Evolutionary conservation across 2,888 invertebrate genomes (phyloP).

Genomic region (Drosophila parthenogenetica): DNA sequence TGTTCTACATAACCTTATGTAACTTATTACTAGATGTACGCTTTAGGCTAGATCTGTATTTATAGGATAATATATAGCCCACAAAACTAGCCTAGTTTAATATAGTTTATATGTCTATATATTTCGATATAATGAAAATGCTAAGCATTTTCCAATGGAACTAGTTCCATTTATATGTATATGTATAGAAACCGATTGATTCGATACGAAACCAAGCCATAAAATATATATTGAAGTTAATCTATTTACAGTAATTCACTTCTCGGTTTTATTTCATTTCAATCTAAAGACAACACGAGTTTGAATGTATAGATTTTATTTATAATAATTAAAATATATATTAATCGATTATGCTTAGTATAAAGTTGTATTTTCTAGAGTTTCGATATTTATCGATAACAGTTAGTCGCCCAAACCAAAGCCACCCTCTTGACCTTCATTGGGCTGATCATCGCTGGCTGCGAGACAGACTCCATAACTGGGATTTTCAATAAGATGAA

Average conservation of each 20-base stretch:
- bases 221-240: constrained; percentile 63
- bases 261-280: not conserved
- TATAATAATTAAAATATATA: not conserved
- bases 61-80: constrained; percentile 30
- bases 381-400: not conserved
- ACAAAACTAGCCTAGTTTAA: constrained; percentile 41
- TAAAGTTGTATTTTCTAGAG: not conserved
- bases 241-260: constrained; percentile 47
- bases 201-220: constrained; percentile 68
- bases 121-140: constrained; percentile 64
- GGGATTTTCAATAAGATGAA: constrained; percentile 81
- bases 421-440: constrained; percentile 51
- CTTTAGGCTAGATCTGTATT: constrained; percentile 44
- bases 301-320: not conserved
- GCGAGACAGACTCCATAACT: constrained; percentile 75
- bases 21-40: constrained; percentile 56
- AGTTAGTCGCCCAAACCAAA: constrained; percentile 51
- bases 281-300: not conserved
- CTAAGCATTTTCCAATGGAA: constrained; percentile 66
- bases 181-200: constrained; percentile 30
- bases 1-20: constrained; percentile 41
- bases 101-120: constrained; percentile 54
- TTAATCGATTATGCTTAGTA: not conserved
- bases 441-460: constrained; percentile 51
- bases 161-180: constrained; percentile 27